These are phyloP conservation scores for Otus sunia DNA, from an alignment of 2,113 vertebrate species.

Conservation along the genomic window DNA sequence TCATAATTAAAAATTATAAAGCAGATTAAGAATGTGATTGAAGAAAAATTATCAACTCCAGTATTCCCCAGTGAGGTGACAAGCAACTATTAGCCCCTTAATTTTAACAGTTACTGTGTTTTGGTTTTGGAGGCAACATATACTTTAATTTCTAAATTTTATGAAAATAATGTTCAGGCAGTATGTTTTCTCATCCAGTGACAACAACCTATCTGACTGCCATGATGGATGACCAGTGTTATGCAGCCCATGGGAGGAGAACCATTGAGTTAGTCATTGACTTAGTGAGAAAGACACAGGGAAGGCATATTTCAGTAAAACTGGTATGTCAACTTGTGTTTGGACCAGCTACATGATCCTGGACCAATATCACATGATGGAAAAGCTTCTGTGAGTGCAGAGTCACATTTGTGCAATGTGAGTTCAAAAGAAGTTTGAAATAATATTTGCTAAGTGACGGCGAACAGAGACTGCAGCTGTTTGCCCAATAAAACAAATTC, in stretches of 20 bases:
- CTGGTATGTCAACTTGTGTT: neutral
- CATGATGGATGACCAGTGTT: too few species aligned
- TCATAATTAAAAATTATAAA: neutral
- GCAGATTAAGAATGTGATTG: neutral
- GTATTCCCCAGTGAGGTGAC: neutral
- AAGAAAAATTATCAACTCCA: too few species aligned
- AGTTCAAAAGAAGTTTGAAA: conserved; percentile 19
- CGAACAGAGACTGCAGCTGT: neutral
- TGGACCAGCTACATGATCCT: neutral
- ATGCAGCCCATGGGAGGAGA: neutral
- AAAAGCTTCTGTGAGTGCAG: neutral
- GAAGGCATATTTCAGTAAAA: neutral
- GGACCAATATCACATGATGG: neutral
- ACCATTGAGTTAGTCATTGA: neutral
- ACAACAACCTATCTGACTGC: neutral
- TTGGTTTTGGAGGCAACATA: neutral
- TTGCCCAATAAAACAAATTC: conserved; percentile 46
- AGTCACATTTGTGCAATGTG: neutral
- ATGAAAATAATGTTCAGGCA: neutral
- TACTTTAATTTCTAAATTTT: neutral
- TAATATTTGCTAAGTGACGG: conserved; percentile 24
- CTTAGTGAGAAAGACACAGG: accelerated
- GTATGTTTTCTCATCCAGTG: neutral
- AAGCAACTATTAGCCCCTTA: neutral
- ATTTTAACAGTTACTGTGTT: neutral